A percentile compares a stretch with the other conserved stretches of the same genome.
phyloP scores from a whole-genome alignment of 2,888 invertebrate species.

The Muschampia plurimacula region DNA sequence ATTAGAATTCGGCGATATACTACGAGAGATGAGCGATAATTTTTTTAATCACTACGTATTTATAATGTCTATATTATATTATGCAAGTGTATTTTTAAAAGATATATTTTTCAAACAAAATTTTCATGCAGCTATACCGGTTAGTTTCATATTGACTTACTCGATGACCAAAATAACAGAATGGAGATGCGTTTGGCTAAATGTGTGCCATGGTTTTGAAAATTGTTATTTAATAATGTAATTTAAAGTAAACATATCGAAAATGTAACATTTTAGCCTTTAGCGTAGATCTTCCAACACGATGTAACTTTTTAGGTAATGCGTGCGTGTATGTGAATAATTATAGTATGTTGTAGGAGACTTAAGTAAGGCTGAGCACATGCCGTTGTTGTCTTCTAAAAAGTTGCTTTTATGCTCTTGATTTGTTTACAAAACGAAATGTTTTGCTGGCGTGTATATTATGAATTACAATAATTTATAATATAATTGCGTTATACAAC shows the following conservation, averaged over 20 bases:
- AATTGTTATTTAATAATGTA: constrained; percentile 75
- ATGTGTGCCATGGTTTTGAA: constrained; percentile 77
- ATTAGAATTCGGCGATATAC: constrained; percentile 56
- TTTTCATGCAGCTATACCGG: constrained; percentile 34
- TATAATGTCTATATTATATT: constrained; percentile 38
- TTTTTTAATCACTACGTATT: constrained; percentile 43
- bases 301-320: constrained; percentile 60
- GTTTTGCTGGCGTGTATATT: constrained; percentile 68
- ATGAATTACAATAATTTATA: constrained; percentile 56
- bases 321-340: constrained; percentile 61
- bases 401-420: constrained; percentile 45
- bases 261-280: constrained; percentile 81
- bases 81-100: constrained; percentile 31
- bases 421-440: constrained; percentile 53
- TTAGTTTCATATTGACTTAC: constrained; percentile 51
- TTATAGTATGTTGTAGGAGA: constrained; percentile 46
- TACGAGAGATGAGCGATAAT: constrained; percentile 46
- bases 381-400: constrained; percentile 32
- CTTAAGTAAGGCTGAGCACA: constrained; percentile 21
- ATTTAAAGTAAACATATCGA: constrained; percentile 81
- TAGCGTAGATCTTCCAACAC: constrained; percentile 84
- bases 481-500: constrained; percentile 75
- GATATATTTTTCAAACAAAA: constrained; percentile 34
- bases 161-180: constrained; percentile 58
- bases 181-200: constrained; percentile 58